These are phyloP conservation scores for Scolopax bukidnonensis DNA, from an alignment of 2,797 vertebrate genomes.

Conservation along the genomic window DNA sequence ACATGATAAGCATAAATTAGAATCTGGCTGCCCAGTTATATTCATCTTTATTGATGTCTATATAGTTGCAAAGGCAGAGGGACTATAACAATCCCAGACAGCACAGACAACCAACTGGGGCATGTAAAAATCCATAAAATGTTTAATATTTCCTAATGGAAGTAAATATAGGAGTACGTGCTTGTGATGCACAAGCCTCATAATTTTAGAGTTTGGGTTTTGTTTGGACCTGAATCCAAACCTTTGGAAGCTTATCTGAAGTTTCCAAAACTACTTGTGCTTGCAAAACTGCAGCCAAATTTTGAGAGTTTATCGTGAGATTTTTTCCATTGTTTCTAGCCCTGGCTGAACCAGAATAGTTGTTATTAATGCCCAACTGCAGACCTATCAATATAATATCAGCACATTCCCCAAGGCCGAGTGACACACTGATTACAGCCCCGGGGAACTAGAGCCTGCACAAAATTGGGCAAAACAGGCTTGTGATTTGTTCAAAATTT, in stretches of 20 bases:
- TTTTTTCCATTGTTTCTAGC: not conserved
- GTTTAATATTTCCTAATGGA: constrained; percentile 16
- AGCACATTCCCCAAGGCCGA: not conserved
- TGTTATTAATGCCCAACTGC: not conserved
- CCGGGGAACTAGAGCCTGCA: not conserved
- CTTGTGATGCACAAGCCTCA: not conserved
- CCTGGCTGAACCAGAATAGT: not conserved
- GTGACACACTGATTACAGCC: not conserved
- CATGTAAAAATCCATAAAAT: constrained; percentile 53
- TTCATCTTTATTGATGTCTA: constrained; percentile 63
- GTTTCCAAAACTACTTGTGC: constrained; percentile 10
- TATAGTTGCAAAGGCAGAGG: constrained; percentile 32
- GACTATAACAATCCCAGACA: not conserved
- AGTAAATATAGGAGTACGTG: not conserved
- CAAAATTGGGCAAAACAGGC: not conserved
- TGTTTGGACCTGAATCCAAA: constrained; percentile 40
- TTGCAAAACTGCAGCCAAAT: constrained; percentile 17
- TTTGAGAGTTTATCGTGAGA: not conserved
- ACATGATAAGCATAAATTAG: constrained; percentile 64
- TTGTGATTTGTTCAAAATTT: not conserved
- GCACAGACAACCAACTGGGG: not conserved
- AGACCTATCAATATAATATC: not conserved
- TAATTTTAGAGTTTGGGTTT: constrained; percentile 16
- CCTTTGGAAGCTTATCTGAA: constrained; percentile 45
- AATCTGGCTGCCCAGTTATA: constrained; percentile 58